phyloP scores from a whole-genome alignment of 1,140 invertebrate species.

The Arion vulgaris region DNA sequence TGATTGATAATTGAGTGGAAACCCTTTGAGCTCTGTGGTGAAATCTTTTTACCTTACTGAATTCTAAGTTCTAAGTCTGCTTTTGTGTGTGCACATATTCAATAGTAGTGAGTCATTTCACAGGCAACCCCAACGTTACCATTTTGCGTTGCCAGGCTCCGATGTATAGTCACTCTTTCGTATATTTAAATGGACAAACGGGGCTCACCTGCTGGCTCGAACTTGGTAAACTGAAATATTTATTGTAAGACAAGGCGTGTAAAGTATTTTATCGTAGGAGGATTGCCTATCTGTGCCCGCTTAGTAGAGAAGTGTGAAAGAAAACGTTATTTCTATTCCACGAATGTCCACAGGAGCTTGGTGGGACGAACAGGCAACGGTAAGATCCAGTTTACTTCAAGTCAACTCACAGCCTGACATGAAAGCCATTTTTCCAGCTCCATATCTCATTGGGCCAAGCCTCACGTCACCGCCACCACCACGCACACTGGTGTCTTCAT shows the following conservation, averaged over 20 bases:
- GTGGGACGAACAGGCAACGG: slow-evolving; percentile 7
- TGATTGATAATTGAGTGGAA: too few relatives aligned
- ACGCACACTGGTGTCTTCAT: background rate
- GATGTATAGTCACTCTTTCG: too few relatives aligned
- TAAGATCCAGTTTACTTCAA: slow-evolving; percentile 3
- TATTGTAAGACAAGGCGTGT: background rate
- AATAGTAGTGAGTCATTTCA: too few relatives aligned
- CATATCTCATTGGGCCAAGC: background rate
- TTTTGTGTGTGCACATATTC: too few relatives aligned
- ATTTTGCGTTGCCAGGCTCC: too few relatives aligned
- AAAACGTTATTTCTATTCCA: slow-evolving; percentile 4
- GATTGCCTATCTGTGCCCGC: background rate
- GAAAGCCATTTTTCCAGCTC: background rate
- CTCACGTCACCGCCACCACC: background rate
- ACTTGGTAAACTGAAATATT: background rate
- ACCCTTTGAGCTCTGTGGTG: too few relatives aligned
- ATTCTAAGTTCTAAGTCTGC: too few relatives aligned
- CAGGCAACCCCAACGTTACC: too few relatives aligned
- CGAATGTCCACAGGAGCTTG: slow-evolving; percentile 15
- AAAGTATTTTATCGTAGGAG: background rate
- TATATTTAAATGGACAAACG: background rate
- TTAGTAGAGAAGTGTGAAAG: background rate
- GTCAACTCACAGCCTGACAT: background rate
- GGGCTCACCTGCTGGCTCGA: background rate
- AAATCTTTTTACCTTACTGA: too few relatives aligned